Base-by-base conservation (phyloP, 1,140 invertebrate species). In the Teleopsis dalmanni region DNA sequence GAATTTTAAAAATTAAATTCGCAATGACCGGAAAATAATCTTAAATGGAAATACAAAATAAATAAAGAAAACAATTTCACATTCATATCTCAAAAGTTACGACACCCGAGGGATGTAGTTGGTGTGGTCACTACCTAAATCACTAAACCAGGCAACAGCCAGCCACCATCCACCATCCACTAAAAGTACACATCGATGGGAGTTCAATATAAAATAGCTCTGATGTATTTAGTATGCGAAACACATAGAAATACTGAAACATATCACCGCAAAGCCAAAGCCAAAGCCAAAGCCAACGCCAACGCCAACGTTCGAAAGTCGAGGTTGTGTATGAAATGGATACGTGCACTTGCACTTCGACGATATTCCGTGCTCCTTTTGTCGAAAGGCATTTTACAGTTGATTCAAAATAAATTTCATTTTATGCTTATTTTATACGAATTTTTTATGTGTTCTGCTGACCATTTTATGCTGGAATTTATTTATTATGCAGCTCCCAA, bases 31-130 rank as follows among this genome's bases (percentile, higher is more conserved):
- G 22, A 9, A 31, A 31, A 31, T 31, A 9, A 9, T 9, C 29
- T 31, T 9, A 31, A 31, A 9, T 34, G 44, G 22, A 36, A 46
- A 46, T 33, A 35, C n/a, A 18, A 46, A 35, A 35, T 21, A 14
- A 35, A 35, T 25, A 34, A 3, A 26, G 26, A 43, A 49, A 49
- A 52, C 45, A 47, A 52, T 47, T 52, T 47, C 45, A 37, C 50
- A 52, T 52, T 52, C 50, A 52, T 52, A 52, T 48, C 46, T 52
- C 45, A 47, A 37, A 52, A 16, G 35, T 36, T 47, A 52, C 46
- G 50, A 46, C 44, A 52, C 50, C 50, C 50, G 13, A 31, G 44
- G 50, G 50, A 48, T 43, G 40, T 48, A 40, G 36, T 40, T n/a
- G n/a, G 36, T 38, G 35, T 29, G 47, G 47, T 22, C 23, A 34